These are phyloP conservation scores for Phocoena sinus DNA, from an alignment of 2,113 vertebrate genomes.

Conservation along the genomic window DNA sequence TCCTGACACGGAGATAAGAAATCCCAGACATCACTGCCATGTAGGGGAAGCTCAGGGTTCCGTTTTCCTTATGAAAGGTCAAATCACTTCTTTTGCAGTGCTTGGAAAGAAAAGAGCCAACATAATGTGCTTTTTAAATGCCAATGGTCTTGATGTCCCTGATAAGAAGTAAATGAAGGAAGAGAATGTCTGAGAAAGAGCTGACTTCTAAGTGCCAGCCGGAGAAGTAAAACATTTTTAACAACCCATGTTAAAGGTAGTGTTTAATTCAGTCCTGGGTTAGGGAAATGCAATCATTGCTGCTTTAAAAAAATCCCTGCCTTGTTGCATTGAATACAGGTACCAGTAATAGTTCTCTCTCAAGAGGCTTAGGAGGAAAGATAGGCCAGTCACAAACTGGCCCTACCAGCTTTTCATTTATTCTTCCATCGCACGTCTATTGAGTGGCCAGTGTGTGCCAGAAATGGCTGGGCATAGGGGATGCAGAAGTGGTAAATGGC, in stretches of 20 bases:
- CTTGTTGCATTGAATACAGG: neutral
- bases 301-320: neutral
- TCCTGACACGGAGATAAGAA: conserved; percentile 34
- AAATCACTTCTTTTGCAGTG: neutral
- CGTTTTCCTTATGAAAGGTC: conserved; percentile 53
- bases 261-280: neutral
- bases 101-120: neutral
- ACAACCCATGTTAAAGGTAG: neutral
- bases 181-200: neutral
- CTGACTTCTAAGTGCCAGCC: neutral
- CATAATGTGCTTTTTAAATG: neutral
- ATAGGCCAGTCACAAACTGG: neutral
- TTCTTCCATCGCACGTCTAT: neutral
- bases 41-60: neutral
- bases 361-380: neutral
- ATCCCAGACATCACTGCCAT: neutral
- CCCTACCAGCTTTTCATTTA: neutral
- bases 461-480: too few species aligned
- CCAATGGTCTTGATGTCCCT: neutral
- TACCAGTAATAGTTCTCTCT: neutral
- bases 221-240: conserved; percentile 26
- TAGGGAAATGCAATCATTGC: neutral
- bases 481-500: neutral
- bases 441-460: neutral
- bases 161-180: neutral